Conservation (phyloP, 2,888 invertebrate genomes). For the Omphaloscelis lunosa region DNA sequence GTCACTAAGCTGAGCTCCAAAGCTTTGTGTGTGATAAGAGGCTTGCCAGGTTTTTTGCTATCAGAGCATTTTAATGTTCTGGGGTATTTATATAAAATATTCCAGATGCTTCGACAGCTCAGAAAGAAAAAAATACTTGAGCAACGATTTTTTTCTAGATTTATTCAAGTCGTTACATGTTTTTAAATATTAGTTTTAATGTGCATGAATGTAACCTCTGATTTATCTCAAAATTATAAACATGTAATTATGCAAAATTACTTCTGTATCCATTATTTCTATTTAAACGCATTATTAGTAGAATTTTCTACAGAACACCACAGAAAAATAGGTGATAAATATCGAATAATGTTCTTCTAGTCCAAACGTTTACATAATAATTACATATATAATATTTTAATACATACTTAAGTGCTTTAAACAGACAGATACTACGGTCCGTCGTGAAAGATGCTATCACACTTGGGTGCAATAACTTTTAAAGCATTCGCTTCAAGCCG, state of each 20-base stretch:
- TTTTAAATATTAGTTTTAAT: slow-evolving; percentile 38
- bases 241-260: slow-evolving; percentile 53
- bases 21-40: slow-evolving; percentile 73
- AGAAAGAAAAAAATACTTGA: slow-evolving; percentile 22
- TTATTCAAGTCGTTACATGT: slow-evolving; percentile 38
- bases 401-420: slow-evolving; percentile 59
- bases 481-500: slow-evolving; percentile 60
- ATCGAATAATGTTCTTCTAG: slow-evolving; percentile 48
- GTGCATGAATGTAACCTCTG: slow-evolving; percentile 28
- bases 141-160: slow-evolving; percentile 23
- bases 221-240: slow-evolving; percentile 49
- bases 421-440: slow-evolving; percentile 56
- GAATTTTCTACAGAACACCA: slow-evolving; percentile 51
- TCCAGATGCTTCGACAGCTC: slow-evolving; percentile 43
- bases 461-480: slow-evolving; percentile 72
- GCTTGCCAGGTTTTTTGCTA: slow-evolving; percentile 74
- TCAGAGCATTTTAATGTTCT: slow-evolving; percentile 70
- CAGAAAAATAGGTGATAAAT: slow-evolving; percentile 57
- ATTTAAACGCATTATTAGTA: slow-evolving; percentile 45
- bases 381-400: slow-evolving; percentile 66
- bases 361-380: slow-evolving; percentile 65
- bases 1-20: slow-evolving; percentile 75
- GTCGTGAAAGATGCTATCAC: slow-evolving; percentile 72
- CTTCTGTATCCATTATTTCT: slow-evolving; percentile 47
- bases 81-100: slow-evolving; percentile 61